Evolutionary conservation across 1,140 invertebrate genomes (phyloP).

Genomic region (Thereuonema tuberculata): DNA sequence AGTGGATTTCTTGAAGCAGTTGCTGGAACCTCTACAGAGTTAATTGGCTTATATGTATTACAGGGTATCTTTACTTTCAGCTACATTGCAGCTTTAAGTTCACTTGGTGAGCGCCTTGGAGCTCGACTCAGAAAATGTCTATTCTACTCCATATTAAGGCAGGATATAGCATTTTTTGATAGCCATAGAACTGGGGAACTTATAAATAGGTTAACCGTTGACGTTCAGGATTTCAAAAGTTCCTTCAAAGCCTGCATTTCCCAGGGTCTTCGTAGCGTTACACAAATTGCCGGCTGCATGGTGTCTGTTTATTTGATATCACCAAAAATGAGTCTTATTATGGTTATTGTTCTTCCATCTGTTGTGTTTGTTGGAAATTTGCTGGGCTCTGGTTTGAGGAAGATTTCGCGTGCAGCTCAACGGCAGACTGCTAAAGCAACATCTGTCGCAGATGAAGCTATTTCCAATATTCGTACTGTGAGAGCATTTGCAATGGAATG

Average conservation of each 20-base stretch:
- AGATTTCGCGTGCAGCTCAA: slow-evolving; percentile 60
- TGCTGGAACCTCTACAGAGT: no score
- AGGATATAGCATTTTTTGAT: slow-evolving; percentile 87
- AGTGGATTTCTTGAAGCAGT: no score
- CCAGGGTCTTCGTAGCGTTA: slow-evolving; percentile 65
- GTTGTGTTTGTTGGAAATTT: slow-evolving; percentile 61
- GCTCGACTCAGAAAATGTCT: slow-evolving; percentile 60
- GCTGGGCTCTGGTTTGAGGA: slow-evolving; percentile 54
- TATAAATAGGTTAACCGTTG: slow-evolving; percentile 56
- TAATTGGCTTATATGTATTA: no score
- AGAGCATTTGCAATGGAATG: slow-evolving; percentile 89
- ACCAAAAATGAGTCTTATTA: slow-evolving; percentile 67
- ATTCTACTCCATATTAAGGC: slow-evolving; percentile 66
- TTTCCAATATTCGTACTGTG: slow-evolving; percentile 80
- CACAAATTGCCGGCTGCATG: slow-evolving; percentile 60
- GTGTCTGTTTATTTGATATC: slow-evolving; percentile 67
- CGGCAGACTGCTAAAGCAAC: slow-evolving; percentile 69
- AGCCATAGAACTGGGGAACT: slow-evolving; percentile 77
- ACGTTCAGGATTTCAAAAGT: slow-evolving; percentile 95
- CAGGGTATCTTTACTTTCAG: slow-evolving; percentile 73
- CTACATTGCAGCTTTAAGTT: slow-evolving; percentile 75
- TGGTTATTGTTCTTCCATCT: slow-evolving; percentile 60
- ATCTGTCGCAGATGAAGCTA: slow-evolving; percentile 77
- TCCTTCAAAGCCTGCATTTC: slow-evolving; percentile 84
- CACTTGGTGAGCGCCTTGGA: slow-evolving; percentile 74